Conservation (phyloP, 2,888 invertebrate genomes). For the Diachrysia chrysitis region DNA sequence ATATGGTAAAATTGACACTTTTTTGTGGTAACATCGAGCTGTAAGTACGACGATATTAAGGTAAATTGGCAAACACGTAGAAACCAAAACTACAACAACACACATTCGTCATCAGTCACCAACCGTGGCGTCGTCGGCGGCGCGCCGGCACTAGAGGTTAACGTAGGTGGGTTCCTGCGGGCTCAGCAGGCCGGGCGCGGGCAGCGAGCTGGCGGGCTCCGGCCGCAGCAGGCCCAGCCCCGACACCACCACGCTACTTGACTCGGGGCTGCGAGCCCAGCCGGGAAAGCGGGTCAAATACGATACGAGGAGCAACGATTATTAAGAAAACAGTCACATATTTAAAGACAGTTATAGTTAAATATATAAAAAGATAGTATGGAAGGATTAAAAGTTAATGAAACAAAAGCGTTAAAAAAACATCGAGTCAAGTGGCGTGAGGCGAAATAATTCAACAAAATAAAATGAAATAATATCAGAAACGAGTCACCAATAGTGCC, state of each 20-base stretch:
- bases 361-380: neutral
- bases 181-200: slow-evolving; percentile 82
- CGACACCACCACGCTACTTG: slow-evolving; percentile 89
- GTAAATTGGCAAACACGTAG: slow-evolving; percentile 13
- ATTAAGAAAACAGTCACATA: neutral
- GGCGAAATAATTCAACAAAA: slow-evolving; percentile 62
- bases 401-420: slow-evolving; percentile 18
- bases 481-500: slow-evolving; percentile 85
- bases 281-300: neutral
- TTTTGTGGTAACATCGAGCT: neutral
- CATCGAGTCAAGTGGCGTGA: slow-evolving; percentile 80
- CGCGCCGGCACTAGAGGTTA: slow-evolving; percentile 94
- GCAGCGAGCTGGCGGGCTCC: slow-evolving; percentile 88
- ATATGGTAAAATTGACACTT: neutral
- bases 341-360: neutral
- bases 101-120: slow-evolving; percentile 68
- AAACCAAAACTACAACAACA: slow-evolving; percentile 50
- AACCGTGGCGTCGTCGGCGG: slow-evolving; percentile 84
- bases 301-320: too few relatives aligned
- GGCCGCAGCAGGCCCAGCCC: slow-evolving; percentile 86
- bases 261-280: slow-evolving; percentile 82
- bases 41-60: neutral
- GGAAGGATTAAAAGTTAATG: slow-evolving; percentile 10
- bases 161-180: slow-evolving; percentile 97
- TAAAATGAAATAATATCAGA: slow-evolving; percentile 62